phyloP scores from a whole-genome alignment of 2,113 vertebrate species.

The Sorex araneus region DNA sequence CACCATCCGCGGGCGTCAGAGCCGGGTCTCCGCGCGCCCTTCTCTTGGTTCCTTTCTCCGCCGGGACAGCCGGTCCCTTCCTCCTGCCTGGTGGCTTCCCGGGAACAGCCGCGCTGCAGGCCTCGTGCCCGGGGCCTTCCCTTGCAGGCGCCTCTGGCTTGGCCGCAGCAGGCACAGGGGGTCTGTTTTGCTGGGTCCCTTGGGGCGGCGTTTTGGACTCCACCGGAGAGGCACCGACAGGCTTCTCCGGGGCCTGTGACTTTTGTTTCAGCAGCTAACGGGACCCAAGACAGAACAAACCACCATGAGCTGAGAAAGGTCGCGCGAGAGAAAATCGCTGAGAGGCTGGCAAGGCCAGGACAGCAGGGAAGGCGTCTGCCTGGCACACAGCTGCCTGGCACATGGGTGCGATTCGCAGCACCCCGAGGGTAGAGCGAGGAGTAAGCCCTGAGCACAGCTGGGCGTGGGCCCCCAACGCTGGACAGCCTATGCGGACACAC shows the following conservation, averaged over 20 bases:
- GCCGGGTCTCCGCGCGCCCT: conserved; percentile 45
- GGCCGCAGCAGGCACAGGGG: neutral
- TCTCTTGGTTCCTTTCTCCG: conserved; percentile 65
- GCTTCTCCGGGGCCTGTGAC: neutral
- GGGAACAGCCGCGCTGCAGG: rapidly evolving
- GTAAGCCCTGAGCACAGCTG: too few species aligned
- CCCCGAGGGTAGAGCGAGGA: too few species aligned
- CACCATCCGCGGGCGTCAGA: conserved; percentile 55
- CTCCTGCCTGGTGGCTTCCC: neutral
- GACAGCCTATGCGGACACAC: too few species aligned
- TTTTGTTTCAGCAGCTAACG: conserved; percentile 87
- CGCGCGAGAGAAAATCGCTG: too few species aligned
- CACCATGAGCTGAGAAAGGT: neutral
- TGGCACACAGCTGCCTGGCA: too few species aligned
- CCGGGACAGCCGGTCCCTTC: neutral
- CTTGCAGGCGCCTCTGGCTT: neutral
- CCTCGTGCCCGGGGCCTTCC: rapidly evolving
- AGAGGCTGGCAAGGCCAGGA: too few species aligned
- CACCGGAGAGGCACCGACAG: rapidly evolving
- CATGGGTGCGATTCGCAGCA: too few species aligned
- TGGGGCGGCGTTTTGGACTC: conserved; percentile 53
- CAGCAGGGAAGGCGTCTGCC: too few species aligned
- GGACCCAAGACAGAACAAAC: neutral
- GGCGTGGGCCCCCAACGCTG: too few species aligned
- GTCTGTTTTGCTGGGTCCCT: neutral